Base-by-base conservation (phyloP, 2,113 vertebrate species). In the Lates calcarifer region DNA sequence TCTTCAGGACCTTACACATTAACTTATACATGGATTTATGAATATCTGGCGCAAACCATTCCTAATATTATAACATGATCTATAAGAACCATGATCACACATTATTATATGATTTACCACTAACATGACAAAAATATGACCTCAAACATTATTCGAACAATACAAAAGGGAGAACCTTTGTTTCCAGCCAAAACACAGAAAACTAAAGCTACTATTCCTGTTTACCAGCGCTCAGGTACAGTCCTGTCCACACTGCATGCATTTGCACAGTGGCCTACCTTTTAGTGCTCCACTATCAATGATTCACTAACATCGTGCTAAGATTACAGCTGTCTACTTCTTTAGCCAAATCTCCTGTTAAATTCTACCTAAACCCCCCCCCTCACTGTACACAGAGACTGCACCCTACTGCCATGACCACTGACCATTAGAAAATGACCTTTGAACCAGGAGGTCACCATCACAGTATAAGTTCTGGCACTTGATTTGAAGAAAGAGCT, bases 221-320 rank as follows among this genome's bases (percentile, higher is more conserved):
- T 68, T 41, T 13, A 24, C 58, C 55, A 64, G 35, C 49, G 18
- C 58, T 77, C 43, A 68, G 55, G 28, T 73, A 29, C 56, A 77
- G 24, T 72, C 55, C 22, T 77, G 66, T 73, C 66, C 49, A 53
- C 53, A 28, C 65, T 63, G 28, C 58, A 79, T 74, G 29, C 68
- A 89, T 84, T 71, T 80, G 83, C 77, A 82, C 71, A 76, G 66
- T 79, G 65, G 71, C 68, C 78, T 82, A 66, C 73, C 89, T 82
- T 83, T 79, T 76, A 74, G 74, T 61, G 33, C 77, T 86, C 71
- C 75, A 63, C 86, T 85, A 92, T 92, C 87, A 93, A 89, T 92
- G 84, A 91, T 93, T 94, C 79, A 91, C 87, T 53, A 87, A 89
- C 81, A 81, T 82, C 3, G 79, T 91, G 79, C 86, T 92, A 87